Conservation (phyloP, 1,140 invertebrate genomes). For the Scylla paramamosain region DNA sequence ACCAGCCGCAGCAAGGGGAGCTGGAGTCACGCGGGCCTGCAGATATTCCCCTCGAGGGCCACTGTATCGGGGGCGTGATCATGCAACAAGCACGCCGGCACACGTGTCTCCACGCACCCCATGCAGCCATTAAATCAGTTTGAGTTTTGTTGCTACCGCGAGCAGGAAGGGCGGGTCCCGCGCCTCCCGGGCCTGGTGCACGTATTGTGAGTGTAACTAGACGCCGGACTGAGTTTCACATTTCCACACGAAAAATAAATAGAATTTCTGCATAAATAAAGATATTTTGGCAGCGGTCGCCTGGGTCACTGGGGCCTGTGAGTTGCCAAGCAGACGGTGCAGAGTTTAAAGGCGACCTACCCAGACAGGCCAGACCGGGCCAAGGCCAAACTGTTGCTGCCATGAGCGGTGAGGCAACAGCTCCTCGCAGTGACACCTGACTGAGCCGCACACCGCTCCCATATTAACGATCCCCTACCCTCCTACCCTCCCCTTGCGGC, state of each 20-base stretch:
- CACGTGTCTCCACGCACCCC: conserved; percentile 17
- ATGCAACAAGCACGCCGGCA: conserved; percentile 1
- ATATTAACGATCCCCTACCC: neutral
- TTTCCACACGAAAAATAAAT: conserved; percentile 13
- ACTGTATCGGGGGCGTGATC: neutral
- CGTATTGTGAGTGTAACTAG: neutral
- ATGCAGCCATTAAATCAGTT: neutral
- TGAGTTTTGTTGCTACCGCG: conserved; percentile 1
- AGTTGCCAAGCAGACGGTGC: neutral
- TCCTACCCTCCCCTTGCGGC: neutral
- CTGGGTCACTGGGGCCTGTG: conserved; percentile 6
- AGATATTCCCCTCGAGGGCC: neutral
- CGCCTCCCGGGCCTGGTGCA: neutral
- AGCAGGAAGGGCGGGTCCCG: neutral
- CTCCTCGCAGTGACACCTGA: neutral
- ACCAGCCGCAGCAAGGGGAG: neutral
- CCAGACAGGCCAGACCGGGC: conserved; percentile 15
- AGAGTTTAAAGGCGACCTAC: conserved; percentile 11
- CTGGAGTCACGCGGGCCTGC: neutral
- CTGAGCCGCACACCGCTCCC: neutral
- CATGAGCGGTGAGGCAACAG: neutral
- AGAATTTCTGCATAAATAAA: neutral
- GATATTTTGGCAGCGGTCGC: neutral
- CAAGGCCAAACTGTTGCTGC: conserved; percentile 18
- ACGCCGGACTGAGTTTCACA: neutral